Evolutionary conservation across 2,888 invertebrate genomes (phyloP).

Genomic region (Melanophora roralis): DNA sequence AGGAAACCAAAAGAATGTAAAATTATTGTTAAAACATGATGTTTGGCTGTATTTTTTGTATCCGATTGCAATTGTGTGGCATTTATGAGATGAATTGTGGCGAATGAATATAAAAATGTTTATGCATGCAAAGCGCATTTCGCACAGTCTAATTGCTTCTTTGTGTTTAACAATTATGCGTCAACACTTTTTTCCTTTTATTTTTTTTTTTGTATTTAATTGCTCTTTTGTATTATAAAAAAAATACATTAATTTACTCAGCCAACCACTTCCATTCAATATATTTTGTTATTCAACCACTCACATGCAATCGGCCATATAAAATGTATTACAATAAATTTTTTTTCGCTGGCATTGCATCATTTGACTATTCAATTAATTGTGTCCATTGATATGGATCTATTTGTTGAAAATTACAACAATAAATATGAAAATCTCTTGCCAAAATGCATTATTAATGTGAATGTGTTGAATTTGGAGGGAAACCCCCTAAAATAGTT

Average conservation of each 20-base stretch:
- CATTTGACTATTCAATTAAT: constrained; percentile 61
- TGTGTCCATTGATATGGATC: constrained; percentile 59
- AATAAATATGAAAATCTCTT: not conserved
- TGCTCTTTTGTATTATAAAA: constrained; percentile 70
- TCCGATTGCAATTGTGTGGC: constrained; percentile 46
- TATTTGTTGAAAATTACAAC: constrained; percentile 31
- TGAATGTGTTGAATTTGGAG: not conserved
- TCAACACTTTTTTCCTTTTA: constrained; percentile 65
- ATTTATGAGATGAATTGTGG: constrained; percentile 44
- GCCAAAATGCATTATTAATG: constrained; percentile 10
- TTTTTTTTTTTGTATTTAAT: constrained; percentile 67
- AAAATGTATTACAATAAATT: constrained; percentile 42
- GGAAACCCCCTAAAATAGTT: not conserved
- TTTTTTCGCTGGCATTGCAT: constrained; percentile 52
- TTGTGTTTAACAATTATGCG: constrained; percentile 74
- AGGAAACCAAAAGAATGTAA: not conserved
- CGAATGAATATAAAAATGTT: constrained; percentile 65
- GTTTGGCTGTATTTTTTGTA: constrained; percentile 38
- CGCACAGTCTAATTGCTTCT: constrained; percentile 72
- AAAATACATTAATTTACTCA: not conserved
- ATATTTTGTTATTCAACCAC: not conserved
- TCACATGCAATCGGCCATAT: constrained; percentile 15
- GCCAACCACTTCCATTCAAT: not conserved
- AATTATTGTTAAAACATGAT: constrained; percentile 51
- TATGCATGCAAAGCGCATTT: constrained; percentile 75